A percentile compares a stretch with the other conserved stretches of the same genome.
Conservation (phyloP, 1,140 invertebrate genomes). For the Helicoverpa armigera region DNA sequence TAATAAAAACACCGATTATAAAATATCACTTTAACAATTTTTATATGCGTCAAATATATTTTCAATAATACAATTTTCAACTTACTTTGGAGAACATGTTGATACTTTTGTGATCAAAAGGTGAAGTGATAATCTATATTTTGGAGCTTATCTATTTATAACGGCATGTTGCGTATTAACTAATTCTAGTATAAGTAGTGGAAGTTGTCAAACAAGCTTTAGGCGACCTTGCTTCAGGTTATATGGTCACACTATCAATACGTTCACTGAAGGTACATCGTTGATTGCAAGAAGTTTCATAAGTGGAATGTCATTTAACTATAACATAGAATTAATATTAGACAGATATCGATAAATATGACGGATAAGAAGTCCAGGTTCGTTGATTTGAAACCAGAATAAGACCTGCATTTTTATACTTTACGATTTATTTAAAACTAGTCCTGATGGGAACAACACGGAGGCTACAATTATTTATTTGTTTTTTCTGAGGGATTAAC, state of each 20-base stretch:
- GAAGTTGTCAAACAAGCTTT: constrained; percentile 49
- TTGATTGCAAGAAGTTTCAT: constrained; percentile 23
- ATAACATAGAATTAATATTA: background rate
- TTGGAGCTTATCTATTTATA: constrained; percentile 22
- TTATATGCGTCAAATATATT: too few relatives aligned
- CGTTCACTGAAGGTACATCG: constrained; percentile 40
- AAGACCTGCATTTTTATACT: too few relatives aligned
- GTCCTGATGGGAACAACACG: too few relatives aligned
- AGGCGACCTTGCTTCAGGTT: constrained; percentile 56
- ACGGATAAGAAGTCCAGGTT: too few relatives aligned
- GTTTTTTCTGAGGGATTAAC: too few relatives aligned
- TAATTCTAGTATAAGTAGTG: constrained; percentile 32
- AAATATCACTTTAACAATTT: too few relatives aligned
- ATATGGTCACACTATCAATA: constrained; percentile 51
- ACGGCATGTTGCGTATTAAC: constrained; percentile 42
- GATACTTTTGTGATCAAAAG: constrained; percentile 45
- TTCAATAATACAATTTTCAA: constrained; percentile 26
- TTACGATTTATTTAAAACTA: too few relatives aligned
- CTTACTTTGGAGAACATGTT: constrained; percentile 64
- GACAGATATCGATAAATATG: background rate
- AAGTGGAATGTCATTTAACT: constrained; percentile 16
- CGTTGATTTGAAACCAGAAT: too few relatives aligned
- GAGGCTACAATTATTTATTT: too few relatives aligned
- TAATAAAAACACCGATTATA: constrained; percentile 7
- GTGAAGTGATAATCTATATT: constrained; percentile 29